Percentiles rank a stretch among this genome's conserved stretches.
phyloP scores from a whole-genome alignment of 35 echinoderm and acorn worm species.

The Ophiothrix spiculata region DNA sequence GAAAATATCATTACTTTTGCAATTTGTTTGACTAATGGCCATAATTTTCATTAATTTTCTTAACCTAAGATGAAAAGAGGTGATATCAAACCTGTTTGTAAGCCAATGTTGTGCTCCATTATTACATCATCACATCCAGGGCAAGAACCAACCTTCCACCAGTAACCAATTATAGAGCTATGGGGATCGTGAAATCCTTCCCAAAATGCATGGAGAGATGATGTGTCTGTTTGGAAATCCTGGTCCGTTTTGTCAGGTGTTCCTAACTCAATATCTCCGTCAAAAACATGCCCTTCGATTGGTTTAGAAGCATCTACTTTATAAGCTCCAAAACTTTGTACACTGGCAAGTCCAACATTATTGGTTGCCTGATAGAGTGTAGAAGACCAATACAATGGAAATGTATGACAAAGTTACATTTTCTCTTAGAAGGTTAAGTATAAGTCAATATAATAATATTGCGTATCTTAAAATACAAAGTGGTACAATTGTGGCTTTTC shows the following conservation, averaged over 20 bases:
- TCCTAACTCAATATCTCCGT: neutral
- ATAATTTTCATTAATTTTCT: no score
- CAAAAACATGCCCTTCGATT: slow-evolving; percentile 26
- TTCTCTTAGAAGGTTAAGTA: neutral
- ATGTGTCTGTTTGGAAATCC: slow-evolving; percentile 24
- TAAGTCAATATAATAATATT: no score
- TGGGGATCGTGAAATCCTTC: slow-evolving; percentile 44
- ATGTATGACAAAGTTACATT: neutral
- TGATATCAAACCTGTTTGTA: slow-evolving; percentile 20
- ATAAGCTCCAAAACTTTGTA: neutral
- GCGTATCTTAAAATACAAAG: no score
- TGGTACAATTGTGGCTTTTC: no score
- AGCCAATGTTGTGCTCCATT: neutral
- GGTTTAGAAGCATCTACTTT: slow-evolving; percentile 19
- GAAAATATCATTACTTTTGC: no score
- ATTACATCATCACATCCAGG: slow-evolving; percentile 23
- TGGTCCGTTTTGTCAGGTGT: neutral
- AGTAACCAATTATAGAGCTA: slow-evolving; percentile 16
- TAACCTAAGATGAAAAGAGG: no score
- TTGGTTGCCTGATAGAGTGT: neutral
- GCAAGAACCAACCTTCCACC: slow-evolving; percentile 11
- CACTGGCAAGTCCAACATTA: neutral
- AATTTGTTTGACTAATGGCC: no score
- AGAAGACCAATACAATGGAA: neutral
- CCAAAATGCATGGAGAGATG: slow-evolving; percentile 10